phyloP scores from a whole-genome alignment of 1,140 invertebrate genomes.

The Adoxophyes honmai region DNA sequence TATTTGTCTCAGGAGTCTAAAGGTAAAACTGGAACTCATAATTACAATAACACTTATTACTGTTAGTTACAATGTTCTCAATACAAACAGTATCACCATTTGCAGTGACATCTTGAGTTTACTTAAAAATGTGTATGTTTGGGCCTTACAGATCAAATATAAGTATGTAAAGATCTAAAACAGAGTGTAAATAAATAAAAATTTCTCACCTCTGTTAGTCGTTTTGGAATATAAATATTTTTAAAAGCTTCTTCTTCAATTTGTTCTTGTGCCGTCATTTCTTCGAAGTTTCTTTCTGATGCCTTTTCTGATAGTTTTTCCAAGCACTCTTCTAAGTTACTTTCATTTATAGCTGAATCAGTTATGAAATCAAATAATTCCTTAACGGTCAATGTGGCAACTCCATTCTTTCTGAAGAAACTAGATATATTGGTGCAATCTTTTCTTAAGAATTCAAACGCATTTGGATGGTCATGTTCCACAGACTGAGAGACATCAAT shows the following conservation, averaged over 20 bases:
- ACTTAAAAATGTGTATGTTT: too few species aligned
- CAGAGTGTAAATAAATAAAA: too few species aligned
- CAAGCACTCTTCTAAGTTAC: conserved; percentile 90
- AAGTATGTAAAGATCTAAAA: too few species aligned
- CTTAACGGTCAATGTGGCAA: conserved; percentile 93
- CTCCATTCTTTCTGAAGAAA: conserved; percentile 94
- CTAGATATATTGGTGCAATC: conserved; percentile 96
- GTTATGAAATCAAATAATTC: too few species aligned
- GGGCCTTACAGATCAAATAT: too few species aligned
- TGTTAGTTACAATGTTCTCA: too few species aligned
- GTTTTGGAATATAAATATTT: conserved; percentile 95
- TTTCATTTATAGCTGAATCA: conserved; percentile 91
- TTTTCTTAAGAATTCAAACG: conserved; percentile 95
- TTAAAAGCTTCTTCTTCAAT: conserved; percentile 95
- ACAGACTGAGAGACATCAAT: conserved; percentile 99
- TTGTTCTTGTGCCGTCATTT: conserved; percentile 83
- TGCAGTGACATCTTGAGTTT: too few species aligned
- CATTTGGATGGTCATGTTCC: conserved; percentile 97
- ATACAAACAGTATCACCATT: too few species aligned
- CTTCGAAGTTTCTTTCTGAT: conserved; percentile 78
- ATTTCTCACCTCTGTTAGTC: conserved; percentile 90
- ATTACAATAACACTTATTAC: too few species aligned
- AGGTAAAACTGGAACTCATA: too few species aligned
- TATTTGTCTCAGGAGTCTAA: too few species aligned
- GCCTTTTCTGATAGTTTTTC: conserved; percentile 84